Evolutionary conservation across 1,140 invertebrate genomes (phyloP).

Genomic region (Trichoplusia ni): DNA sequence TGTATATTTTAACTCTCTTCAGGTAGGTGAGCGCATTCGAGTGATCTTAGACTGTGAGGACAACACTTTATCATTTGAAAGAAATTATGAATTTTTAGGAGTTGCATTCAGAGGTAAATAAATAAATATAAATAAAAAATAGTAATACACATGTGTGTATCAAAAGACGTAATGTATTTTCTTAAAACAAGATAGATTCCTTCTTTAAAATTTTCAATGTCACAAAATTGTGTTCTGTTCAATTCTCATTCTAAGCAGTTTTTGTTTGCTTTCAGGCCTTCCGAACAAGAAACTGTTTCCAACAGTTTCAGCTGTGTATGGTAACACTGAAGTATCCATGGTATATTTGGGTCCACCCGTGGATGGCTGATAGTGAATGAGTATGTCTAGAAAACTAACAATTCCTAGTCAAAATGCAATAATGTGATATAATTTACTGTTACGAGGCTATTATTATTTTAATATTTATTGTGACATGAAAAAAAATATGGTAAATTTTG

Average conservation of each 20-base stretch:
- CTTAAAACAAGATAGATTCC: too few species aligned
- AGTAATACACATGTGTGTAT: too few species aligned
- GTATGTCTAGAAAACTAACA: conserved; percentile 24
- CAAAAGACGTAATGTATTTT: too few species aligned
- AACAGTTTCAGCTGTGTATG: conserved; percentile 98
- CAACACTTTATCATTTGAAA: conserved; percentile 98
- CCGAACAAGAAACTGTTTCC: conserved; percentile 97
- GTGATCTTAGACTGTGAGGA: conserved; percentile 99
- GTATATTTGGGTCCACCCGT: conserved; percentile 97
- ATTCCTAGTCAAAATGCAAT: conserved; percentile 48
- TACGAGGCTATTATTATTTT: conserved; percentile 3
- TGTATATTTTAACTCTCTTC: conserved; percentile 44
- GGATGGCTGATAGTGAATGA: conserved; percentile 89
- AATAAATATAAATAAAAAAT: too few species aligned
- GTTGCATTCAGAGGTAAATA: conserved; percentile 95
- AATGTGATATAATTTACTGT: conserved; percentile 50
- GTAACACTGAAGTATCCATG: conserved; percentile 99
- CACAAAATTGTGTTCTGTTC: too few species aligned
- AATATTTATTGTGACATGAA: background rate
- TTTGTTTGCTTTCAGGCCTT: conserved; percentile 85
- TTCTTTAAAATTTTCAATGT: too few species aligned
- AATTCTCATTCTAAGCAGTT: too few species aligned
- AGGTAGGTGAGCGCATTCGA: conserved; percentile 98
- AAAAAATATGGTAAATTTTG: too few species aligned
- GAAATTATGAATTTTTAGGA: conserved; percentile 99